These are phyloP conservation scores for Camptogramma bilineatum DNA, from an alignment of 2,888 invertebrate genomes.

Conservation along the genomic window DNA sequence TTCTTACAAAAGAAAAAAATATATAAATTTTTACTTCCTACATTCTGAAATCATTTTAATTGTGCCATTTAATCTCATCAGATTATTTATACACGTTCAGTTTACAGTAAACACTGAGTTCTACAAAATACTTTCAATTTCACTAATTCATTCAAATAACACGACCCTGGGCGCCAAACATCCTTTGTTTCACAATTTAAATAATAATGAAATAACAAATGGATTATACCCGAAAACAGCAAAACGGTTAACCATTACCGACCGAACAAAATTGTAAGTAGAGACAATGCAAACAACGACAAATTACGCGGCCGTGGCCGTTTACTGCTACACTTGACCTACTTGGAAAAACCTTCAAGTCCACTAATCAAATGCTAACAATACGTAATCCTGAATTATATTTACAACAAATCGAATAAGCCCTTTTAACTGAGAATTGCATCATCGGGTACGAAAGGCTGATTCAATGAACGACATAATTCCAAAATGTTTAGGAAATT, in stretches of 20 bases:
- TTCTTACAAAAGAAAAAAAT: no score
- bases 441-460: no score
- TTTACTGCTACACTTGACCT: slow-evolving; percentile 30
- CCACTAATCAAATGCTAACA: slow-evolving; percentile 13
- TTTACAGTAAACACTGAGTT: no score
- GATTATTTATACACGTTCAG: no score
- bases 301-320: slow-evolving; percentile 39
- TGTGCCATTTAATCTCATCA: no score
- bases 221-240: background rate
- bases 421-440: background rate
- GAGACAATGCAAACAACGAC: slow-evolving; percentile 32
- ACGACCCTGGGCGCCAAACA: background rate
- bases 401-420: slow-evolving; percentile 1
- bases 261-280: background rate
- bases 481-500: no score
- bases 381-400: background rate
- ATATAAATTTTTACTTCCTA: no score
- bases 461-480: no score
- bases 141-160: background rate
- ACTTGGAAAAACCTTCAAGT: slow-evolving; percentile 36
- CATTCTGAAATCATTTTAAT: no score
- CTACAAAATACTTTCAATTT: no score
- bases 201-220: background rate
- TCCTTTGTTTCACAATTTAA: background rate
- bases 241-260: background rate